These are phyloP conservation scores for Stigmatopora nigra DNA, from an alignment of 2,113 vertebrate genomes.

Conservation along the genomic window DNA sequence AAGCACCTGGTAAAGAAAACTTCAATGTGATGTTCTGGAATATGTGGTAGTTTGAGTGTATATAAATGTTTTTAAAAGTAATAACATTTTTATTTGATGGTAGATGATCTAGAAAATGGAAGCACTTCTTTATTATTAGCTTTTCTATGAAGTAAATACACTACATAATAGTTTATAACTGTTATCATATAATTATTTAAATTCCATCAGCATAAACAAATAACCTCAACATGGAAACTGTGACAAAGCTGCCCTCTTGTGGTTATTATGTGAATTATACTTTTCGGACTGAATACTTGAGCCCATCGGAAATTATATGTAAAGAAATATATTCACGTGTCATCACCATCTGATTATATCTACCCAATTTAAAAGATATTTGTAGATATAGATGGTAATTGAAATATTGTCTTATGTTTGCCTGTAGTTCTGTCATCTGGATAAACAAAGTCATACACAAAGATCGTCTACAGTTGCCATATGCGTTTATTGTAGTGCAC, in stretches of 20 bases:
- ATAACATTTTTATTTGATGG: too few relatives aligned
- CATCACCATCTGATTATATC: neutral
- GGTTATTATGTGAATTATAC: conserved; percentile 5
- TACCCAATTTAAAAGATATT: neutral
- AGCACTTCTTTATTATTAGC: too few relatives aligned
- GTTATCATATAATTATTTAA: neutral
- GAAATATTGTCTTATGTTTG: neutral
- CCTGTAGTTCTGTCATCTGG: conserved; percentile 3
- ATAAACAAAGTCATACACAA: conserved; percentile 18
- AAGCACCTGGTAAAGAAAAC: too few relatives aligned
- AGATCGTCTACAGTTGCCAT: conserved; percentile 23
- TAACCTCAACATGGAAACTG: neutral
- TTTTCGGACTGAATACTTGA: neutral
- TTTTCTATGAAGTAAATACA: neutral
- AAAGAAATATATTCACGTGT: neutral
- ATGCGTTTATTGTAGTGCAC: neutral
- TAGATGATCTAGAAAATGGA: too few relatives aligned
- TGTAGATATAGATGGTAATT: neutral
- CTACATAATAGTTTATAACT: neutral
- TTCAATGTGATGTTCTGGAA: too few relatives aligned
- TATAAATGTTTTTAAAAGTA: too few relatives aligned
- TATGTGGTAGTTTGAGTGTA: too few relatives aligned
- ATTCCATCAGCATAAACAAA: neutral
- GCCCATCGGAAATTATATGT: neutral
- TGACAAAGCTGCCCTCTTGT: conserved; percentile 40